Evolutionary conservation across 2,797 vertebrate genomes (phyloP), one percentile per base, ranked within the genome.

Genomic region (Lepus oiostolus): DNA sequence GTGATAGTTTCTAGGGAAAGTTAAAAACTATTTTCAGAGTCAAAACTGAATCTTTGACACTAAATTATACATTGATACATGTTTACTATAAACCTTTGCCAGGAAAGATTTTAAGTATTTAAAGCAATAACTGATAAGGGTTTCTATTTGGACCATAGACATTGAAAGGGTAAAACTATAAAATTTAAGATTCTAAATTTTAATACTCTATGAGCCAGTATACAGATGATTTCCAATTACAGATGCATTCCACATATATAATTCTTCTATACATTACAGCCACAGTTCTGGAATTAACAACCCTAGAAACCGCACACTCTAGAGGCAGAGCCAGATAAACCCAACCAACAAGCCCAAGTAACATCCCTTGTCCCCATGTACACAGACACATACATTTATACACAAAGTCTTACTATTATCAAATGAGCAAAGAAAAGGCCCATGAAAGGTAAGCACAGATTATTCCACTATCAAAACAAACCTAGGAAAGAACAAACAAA

Each of bases 71-170:
- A 72, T 72, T 65, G 10, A 30, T 42, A 28, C 65, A 6, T 82
- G 6, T 17, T 82, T n/a, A 24, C 0, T 30, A 14, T 19, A 94
- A 85, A n/a, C 16, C 14, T 95, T 58, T 92, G 62, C 54, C 80
- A 32, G 8, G 71, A 88, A 32, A 26, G 75, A 82, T 72, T 90
- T 90, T 16, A 90, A 92, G 50, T 68, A 83, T 83, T 85, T 94
- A 14, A 72, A 26, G 11, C 16, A 90, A 85, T 24, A 88, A 70
- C 5, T 79, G 42, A 63, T 47, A 85, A 30, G 10, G 16, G 21
- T 0, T 68, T 72, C 14, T 47, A 50, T 6, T 67, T 7, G 32
- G 28, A 71, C 28, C 19, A 24, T 4, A 28, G 16, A 42, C 28
- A 70, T 21, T 75, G 12, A 79, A 92, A 50, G 30, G 52, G 47